Base-by-base conservation (phyloP, 2,888 invertebrate species). In the Chromoteleia sp. region DNA sequence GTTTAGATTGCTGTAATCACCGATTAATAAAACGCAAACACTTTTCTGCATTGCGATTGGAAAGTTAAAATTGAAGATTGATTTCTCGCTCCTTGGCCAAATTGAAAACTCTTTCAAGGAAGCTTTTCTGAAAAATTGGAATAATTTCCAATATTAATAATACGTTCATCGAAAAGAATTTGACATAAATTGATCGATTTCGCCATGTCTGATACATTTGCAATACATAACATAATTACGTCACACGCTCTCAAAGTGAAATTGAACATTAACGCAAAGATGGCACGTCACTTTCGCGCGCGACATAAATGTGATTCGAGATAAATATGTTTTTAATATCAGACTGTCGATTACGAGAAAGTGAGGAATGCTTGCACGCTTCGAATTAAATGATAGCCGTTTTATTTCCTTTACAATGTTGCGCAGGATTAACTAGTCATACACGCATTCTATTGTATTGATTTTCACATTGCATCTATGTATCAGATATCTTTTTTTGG, bases 391-490 rank as follows among this genome's bases (percentile, higher is more conserved):
- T 29, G 50, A 50, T 29, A 50, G 8, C 12, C 7, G 12, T 12
- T 39, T 50, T 50, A 36, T 48, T 30, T 50, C 14, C 14, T 48
- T 65, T 50, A 15, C 8, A 65, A 58, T 21, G 14, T 10, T 36
- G 50, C 21, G 36, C 36, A n/a, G 14, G 21, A 50, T 48, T 36
- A 39, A 48, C 8, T 50, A 63, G 63, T 30, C 39, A 65, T 65
- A 65, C 36, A 50, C 36, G 25, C 14, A 17, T 45, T 63, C 33
- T 33, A 36, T 50, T 17, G 33, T 65, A 50, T 50, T 65, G 63
- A 65, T 65, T 50, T 50, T 50, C 33, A 8, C 50, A 50, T 63
- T 33, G 33, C 63, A 45, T 30, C 21, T 59, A 59, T 14, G 19
- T 48, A 48, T 33, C 48, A 12, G 21, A 63, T 48, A 61, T 30